Evolutionary conservation across 1,140 invertebrate genomes (phyloP), one percentile per base, ranked within the genome.

Genomic region (Polypedilum pembai): DNA sequence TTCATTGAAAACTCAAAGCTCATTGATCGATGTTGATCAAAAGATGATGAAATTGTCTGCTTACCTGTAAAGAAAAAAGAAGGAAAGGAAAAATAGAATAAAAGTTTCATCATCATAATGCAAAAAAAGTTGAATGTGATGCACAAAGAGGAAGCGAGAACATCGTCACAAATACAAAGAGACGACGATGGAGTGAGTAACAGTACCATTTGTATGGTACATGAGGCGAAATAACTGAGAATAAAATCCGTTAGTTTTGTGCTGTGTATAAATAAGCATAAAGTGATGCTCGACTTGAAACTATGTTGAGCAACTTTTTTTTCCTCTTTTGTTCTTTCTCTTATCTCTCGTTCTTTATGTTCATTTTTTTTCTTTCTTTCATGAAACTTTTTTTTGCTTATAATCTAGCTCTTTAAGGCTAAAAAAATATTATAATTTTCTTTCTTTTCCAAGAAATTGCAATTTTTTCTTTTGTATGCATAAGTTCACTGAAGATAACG

Each of bases 231-330:
- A 56, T n/a, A 56, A n/a, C 45, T 12, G 45, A n/a, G n/a, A 12
- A 56, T n/a, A n/a, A n/a, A 56, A 56, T n/a, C 45, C 45, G 45
- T 56, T 56, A 56, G 45, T 56, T 56, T 56, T 15, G 45, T 15
- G n/a, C 12, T 56, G 4, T 56, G n/a, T 56, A 56, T n/a, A 56
- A 33, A 33, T 33, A 33, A 33, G 24, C 24, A 33, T 33, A 33
- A 33, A 33, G 24, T 5, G 24, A 33, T 33, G 24, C 5, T 33
- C 24, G 24, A 33, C 24, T 45, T 56, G 45, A 56, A 56, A n/a
- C 45, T n/a, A 56, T 56, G 45, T 56, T 56, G 8, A 56, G 45
- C 45, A 56, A 56, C 45, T 56, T 56, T 56, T 56, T 56, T 56
- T 56, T 56, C 45, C 15, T 15, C 45, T 56, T 56, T 33, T 33